phyloP scores from a whole-genome alignment of 30 jellyfish, hydroid and myxozoan genomes.

The Catostylus mosaicus region DNA sequence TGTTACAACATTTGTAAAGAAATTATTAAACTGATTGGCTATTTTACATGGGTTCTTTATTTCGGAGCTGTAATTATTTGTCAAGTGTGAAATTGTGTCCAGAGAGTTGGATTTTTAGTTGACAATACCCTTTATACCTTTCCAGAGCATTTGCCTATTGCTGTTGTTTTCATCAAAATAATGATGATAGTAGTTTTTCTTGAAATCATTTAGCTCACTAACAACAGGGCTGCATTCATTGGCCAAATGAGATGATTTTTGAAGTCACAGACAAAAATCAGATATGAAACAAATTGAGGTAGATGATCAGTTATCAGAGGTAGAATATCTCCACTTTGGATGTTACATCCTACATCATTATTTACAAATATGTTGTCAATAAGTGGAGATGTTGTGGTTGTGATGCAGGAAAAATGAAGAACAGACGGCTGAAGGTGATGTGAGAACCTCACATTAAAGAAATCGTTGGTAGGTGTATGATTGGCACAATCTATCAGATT shows the following conservation, averaged over 20 bases:
- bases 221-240: conserved; percentile 15
- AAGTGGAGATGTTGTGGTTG: conserved; percentile 16
- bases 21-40: no score
- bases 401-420: conserved; percentile 35
- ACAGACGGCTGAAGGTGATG: conserved; percentile 24
- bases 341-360: conserved; percentile 16
- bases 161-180: no score
- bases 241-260: conserved; percentile 1
- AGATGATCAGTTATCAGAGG: conserved; percentile 15
- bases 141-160: no score
- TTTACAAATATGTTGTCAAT: conserved; percentile 24
- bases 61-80: no score
- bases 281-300: conserved; percentile 7
- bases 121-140: no score
- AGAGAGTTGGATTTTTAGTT: no score
- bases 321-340: conserved; percentile 28
- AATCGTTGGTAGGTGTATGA: conserved; percentile 17
- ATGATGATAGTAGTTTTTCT: no score
- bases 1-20: no score
- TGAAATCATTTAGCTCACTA: no score
- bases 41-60: no score
- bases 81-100: no score
- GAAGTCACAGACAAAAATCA: neutral
- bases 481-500: neutral
- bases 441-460: conserved; percentile 18